Base-by-base conservation (phyloP, 2,888 invertebrate species). In the Cryptocheilus praepositus region DNA sequence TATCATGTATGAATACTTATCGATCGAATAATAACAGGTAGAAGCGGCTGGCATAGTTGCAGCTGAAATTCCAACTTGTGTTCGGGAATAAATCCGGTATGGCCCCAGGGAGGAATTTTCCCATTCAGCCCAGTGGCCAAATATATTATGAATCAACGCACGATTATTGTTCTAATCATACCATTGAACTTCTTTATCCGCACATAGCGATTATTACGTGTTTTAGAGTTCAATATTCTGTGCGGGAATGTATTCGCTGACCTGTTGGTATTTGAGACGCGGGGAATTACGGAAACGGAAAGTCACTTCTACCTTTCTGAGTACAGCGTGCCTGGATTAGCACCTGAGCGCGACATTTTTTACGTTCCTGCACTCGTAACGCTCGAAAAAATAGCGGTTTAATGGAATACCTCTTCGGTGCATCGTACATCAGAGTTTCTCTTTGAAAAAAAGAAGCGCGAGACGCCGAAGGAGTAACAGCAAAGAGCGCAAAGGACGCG, bases 391-490 rank as follows among this genome's bases (percentile, higher is more conserved):
- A 69, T 67, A 64, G 64, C 65, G 66, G 66, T 63, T 54, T 74
- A 63, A 74, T 76, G 71, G 61, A 74, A 74, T 74, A 74, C 61
- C 64, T 63, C 61, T 44, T 67, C 63, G 71, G 65, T 61, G 56
- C 56, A 16, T 46, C 67, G 62, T 61, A 64, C 51, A 45, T 63
- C 61, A 46, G 60, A 68, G 74, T 69, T 77, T 77, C 71, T 70
- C 76, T 74, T 72, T 67, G 67, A 70, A 70, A 70, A 69, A 53
- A 25, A 55, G 56, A 44, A 53, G 7, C 66, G 66, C 54, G 61
- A 57, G 61, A 67, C 61, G 46, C 52, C 57, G 57, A 53, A 61
- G 59, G 19, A 46, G 53, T 57, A 70, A 67, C 57, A 19, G 22
- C 44, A 45, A 52, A 53, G 44, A n/a, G 44, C 16, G 11, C 16